These are phyloP conservation scores for Erethizon dorsatum DNA, from an alignment of 2,797 vertebrate species.

Conservation along the genomic window DNA sequence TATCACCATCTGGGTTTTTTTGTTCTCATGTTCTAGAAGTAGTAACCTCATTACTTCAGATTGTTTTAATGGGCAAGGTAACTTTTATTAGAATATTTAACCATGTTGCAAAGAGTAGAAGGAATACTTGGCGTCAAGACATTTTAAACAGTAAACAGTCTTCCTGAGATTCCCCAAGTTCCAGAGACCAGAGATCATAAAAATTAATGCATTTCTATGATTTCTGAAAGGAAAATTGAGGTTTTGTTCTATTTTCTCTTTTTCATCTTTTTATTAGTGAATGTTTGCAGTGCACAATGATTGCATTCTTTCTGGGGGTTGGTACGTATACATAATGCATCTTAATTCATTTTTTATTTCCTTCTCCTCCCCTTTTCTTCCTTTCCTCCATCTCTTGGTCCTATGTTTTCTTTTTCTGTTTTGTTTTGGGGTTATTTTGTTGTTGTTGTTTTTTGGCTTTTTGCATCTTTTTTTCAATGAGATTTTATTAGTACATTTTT, in stretches of 20 bases:
- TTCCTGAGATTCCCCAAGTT: conserved; percentile 23
- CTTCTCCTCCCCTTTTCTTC: neutral
- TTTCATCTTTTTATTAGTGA: neutral
- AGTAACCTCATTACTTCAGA: neutral
- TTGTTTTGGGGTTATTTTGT: too few species aligned
- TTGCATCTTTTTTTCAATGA: neutral
- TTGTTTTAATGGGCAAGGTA: conserved; percentile 16
- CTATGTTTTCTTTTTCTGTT: neutral
- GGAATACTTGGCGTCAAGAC: neutral
- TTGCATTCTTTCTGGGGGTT: neutral
- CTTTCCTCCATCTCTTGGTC: neutral
- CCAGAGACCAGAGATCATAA: neutral
- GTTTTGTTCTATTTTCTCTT: neutral
- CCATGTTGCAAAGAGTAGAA: conserved; percentile 15
- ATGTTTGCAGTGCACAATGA: neutral
- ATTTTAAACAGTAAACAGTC: conserved; percentile 15
- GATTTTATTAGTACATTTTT: neutral
- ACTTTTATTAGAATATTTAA: conserved; percentile 52
- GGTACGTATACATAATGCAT: too few species aligned
- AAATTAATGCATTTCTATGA: conserved; percentile 10
- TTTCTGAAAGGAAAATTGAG: neutral
- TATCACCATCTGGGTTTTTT: neutral
- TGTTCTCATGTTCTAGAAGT: neutral
- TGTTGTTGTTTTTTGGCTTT: too few species aligned
- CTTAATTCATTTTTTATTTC: neutral